Percentiles rank a stretch among this genome's conserved stretches.
Evolutionary conservation across 1,140 invertebrate species (phyloP).

Genomic region (Lutraria rhynchaena): DNA sequence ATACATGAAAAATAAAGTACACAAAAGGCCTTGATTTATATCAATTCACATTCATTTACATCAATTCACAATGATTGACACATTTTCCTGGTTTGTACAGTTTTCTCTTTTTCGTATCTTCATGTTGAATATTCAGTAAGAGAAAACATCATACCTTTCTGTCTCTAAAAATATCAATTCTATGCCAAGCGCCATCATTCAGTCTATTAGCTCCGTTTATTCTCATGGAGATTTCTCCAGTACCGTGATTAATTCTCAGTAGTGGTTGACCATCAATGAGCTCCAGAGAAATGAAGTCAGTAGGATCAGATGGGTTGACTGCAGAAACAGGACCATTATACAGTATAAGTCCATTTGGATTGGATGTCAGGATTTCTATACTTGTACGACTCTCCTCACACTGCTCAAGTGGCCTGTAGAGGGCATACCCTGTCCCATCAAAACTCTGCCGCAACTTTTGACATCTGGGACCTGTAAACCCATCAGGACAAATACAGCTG

Average conservation of each 20-base stretch:
- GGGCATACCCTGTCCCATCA: constrained; percentile 88
- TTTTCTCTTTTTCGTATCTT: too few species aligned
- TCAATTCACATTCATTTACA: too few species aligned
- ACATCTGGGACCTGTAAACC: constrained; percentile 96
- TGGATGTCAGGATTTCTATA: constrained; percentile 95
- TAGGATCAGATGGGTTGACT: constrained; percentile 26
- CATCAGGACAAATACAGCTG: constrained; percentile 94
- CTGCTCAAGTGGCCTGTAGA: constrained; percentile 97
- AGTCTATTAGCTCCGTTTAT: constrained; percentile 80
- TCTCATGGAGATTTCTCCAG: constrained; percentile 88
- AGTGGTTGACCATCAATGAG: constrained; percentile 94
- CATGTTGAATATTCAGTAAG: too few species aligned
- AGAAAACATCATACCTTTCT: constrained; percentile 87
- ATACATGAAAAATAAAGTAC: too few species aligned
- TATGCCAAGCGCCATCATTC: constrained; percentile 98
- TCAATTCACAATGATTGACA: too few species aligned
- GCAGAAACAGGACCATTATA: constrained; percentile 97
- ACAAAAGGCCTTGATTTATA: too few species aligned
- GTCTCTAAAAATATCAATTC: constrained; percentile 97
- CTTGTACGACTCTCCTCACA: constrained; percentile 97
- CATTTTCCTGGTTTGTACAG: too few species aligned
- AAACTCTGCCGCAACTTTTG: constrained; percentile 97
- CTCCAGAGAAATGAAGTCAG: constrained; percentile 96
- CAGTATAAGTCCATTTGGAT: constrained; percentile 93
- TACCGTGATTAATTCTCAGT: constrained; percentile 96